Conservation (phyloP, 2,113 vertebrate species). For the Catharus minimus region DNA sequence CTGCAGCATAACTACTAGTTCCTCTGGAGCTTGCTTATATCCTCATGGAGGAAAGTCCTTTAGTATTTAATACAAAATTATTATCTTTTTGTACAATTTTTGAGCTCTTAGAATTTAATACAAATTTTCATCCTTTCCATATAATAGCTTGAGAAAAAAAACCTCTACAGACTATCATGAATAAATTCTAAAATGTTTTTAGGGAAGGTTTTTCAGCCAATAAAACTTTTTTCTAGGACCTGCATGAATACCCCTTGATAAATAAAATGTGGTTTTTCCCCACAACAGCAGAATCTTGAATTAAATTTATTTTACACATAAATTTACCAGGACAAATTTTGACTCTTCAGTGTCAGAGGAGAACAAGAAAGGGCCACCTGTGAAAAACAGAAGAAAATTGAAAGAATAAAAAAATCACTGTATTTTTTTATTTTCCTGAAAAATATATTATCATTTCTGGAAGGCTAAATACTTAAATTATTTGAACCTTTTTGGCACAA, state of each 20-base stretch:
- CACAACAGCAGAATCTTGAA: not conserved
- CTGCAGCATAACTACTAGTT: constrained; percentile 16
- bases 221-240: not conserved
- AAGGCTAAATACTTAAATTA: not conserved
- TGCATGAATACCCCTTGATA: not conserved
- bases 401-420: not conserved
- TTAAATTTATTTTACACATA: not conserved
- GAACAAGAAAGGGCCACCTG: not conserved
- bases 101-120: not conserved
- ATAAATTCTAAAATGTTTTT: constrained; percentile 22
- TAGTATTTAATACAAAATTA: constrained; percentile 22
- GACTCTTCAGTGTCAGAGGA: not conserved
- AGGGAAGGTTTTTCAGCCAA: not conserved
- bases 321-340: not conserved
- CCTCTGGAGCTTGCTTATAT: constrained; percentile 11
- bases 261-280: not conserved
- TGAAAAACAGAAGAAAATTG: not conserved
- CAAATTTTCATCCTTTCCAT: not conserved
- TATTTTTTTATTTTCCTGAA: too few relatives aligned
- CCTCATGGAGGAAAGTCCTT: constrained; percentile 6
- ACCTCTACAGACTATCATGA: not conserved
- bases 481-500: not conserved
- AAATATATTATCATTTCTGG: not conserved
- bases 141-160: not conserved
- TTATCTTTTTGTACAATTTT: constrained; percentile 5